Evolutionary conservation across 2,888 invertebrate genomes (phyloP).

Genomic region (Nasonia oneida): DNA sequence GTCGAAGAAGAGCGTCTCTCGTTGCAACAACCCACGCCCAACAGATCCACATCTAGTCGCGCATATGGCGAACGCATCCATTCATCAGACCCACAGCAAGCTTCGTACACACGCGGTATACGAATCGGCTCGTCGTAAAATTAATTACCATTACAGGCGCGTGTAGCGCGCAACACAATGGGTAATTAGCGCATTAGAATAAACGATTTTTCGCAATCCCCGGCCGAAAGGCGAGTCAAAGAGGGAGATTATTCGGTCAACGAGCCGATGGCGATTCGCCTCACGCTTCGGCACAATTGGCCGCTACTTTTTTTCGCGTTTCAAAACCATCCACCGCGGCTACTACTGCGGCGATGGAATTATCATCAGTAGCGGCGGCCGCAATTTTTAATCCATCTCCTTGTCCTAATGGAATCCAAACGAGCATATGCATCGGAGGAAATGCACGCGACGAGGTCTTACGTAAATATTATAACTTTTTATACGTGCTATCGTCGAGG

Average conservation of each 20-base stretch:
- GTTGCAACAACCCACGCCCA: not conserved
- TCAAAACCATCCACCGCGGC: not conserved
- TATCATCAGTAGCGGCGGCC: not conserved
- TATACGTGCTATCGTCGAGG: not conserved
- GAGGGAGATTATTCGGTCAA: slow-evolving; percentile 25
- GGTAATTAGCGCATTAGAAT: slow-evolving; percentile 24
- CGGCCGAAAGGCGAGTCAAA: not conserved
- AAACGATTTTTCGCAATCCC: slow-evolving; percentile 20
- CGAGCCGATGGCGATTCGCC: not conserved
- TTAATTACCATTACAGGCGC: not conserved
- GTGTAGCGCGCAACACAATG: not conserved
- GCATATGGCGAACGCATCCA: not conserved
- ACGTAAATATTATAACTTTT: not conserved
- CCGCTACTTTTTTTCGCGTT: not conserved
- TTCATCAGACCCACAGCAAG: not conserved
- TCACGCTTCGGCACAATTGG: not conserved
- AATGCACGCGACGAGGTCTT: not conserved
- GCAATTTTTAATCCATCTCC: not conserved
- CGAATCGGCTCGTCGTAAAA: slow-evolving; percentile 9
- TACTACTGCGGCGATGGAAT: not conserved
- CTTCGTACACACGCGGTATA: not conserved
- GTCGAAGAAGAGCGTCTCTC: no score
- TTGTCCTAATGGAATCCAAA: not conserved
- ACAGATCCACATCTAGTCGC: not conserved
- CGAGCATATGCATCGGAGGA: not conserved